These are phyloP conservation scores for Saccopteryx leptura DNA, from an alignment of 2,113 vertebrate genomes.

Conservation along the genomic window DNA sequence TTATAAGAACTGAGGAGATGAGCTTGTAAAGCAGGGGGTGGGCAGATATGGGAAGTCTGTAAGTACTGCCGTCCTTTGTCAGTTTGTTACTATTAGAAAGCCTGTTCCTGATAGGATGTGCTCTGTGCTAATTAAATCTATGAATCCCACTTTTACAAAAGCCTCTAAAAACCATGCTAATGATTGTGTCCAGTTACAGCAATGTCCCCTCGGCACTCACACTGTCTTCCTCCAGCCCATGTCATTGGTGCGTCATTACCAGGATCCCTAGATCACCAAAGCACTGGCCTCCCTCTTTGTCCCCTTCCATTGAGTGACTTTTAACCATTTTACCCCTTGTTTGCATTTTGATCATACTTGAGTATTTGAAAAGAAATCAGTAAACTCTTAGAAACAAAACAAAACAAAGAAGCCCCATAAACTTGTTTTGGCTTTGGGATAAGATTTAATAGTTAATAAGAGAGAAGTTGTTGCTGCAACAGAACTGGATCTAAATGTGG, in stretches of 20 bases:
- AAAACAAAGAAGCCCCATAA: no score
- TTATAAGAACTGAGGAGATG: not conserved
- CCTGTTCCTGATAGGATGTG: not conserved
- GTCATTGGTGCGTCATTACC: no score
- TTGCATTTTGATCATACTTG: not conserved
- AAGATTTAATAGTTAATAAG: not conserved
- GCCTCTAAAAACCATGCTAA: no score
- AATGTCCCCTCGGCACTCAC: not conserved
- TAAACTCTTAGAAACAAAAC: no score
- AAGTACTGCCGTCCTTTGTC: not conserved
- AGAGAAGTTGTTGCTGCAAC: not conserved
- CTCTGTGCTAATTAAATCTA: not conserved
- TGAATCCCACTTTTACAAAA: not conserved
- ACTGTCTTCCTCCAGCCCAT: not conserved
- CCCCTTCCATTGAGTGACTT: not conserved
- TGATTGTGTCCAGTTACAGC: not conserved
- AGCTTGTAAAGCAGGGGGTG: not conserved
- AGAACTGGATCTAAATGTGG: not conserved
- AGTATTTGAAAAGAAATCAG: not conserved
- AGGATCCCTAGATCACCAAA: not conserved
- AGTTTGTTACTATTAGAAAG: not conserved
- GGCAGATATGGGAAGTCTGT: not conserved
- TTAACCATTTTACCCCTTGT: not conserved
- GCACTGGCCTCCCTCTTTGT: not conserved
- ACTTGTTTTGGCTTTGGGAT: not conserved